Percentiles rank a stretch among this genome's conserved stretches.
Evolutionary conservation across 2,113 vertebrate genomes (phyloP).

Genomic region (Burhinus oedicnemus): DNA sequence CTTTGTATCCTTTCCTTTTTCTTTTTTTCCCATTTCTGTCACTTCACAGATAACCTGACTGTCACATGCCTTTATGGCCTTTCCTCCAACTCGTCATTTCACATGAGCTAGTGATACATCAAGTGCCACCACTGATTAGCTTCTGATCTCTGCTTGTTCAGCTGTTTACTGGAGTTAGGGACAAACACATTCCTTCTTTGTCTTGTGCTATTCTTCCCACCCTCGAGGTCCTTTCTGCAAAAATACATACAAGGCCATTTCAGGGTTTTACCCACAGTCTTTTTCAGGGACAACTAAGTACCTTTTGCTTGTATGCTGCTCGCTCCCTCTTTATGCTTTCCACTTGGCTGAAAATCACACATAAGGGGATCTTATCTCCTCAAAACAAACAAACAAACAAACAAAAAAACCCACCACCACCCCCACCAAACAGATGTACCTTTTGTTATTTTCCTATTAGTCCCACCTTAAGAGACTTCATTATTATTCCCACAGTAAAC

Average conservation of each 20-base stretch:
- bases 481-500: neutral
- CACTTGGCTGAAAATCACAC: neutral
- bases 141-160: conserved; percentile 40
- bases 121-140: conserved; percentile 22
- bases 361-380: neutral
- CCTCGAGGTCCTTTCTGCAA: neutral
- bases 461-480: neutral
- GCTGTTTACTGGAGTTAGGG: neutral
- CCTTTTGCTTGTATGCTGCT: neutral
- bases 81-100: conserved; percentile 17
- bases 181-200: neutral
- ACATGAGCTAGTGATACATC: conserved; percentile 8
- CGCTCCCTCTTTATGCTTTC: neutral
- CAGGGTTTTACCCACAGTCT: neutral
- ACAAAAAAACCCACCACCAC: neutral
- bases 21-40: neutral
- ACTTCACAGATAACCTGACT: neutral
- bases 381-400: too few species aligned
- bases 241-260: neutral
- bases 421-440: neutral
- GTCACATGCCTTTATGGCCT: neutral
- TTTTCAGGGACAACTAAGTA: neutral
- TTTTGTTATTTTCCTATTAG: neutral
- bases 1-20: neutral
- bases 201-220: neutral